Evolutionary conservation across 1,140 invertebrate species (phyloP), one percentile per base, ranked within the genome.

Genomic region (Cydia fagiglandana): DNA sequence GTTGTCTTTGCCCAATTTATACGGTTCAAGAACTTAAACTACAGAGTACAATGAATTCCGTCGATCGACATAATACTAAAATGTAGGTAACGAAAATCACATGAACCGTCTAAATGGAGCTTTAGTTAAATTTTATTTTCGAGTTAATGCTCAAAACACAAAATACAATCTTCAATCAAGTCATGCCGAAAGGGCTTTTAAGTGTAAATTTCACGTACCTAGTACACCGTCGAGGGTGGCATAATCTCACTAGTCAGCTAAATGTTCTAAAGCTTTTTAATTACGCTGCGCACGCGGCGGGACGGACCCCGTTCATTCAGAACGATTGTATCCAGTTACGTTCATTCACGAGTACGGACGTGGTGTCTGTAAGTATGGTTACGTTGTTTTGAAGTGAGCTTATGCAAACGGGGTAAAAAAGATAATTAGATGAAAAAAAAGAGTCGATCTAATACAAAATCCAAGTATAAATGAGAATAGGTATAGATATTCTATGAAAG

Each of bases 221-320:
- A 15, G 15, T 15, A 50, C 47, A 17, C 12, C 64, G 30, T 34
- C 28, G 64, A 68, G 24, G 64, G 64, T 68, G 64, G 64, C 64
- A 68, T 34, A 10, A 28, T 45, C 64, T 66, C 66, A 61, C 56
- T 61, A 24, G 20, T 17, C 66, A 38, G 66, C 66, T 70, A 70
- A 70, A 70, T 70, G 66, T 45, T 70, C 34, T 45, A 70, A 70
- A 70, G 66, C 66, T 70, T 38, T 70, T 45, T 41, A 70, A 70
- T 70, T 70, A 70, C 66, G 66, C 66, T 41, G 30, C 30, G 30
- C 66, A 70, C 38, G 66, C 66, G 34, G 30, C 66, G 66, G n/a
- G 34, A 70, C 66, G 66, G 66, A 38, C 38, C 66, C 66, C 17
- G 66, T 38, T 70, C 66, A 70, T 70, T 70, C 66, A 70, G 66